Conservation (phyloP, 2,888 invertebrate species). For the Drosophila anomelani region DNA sequence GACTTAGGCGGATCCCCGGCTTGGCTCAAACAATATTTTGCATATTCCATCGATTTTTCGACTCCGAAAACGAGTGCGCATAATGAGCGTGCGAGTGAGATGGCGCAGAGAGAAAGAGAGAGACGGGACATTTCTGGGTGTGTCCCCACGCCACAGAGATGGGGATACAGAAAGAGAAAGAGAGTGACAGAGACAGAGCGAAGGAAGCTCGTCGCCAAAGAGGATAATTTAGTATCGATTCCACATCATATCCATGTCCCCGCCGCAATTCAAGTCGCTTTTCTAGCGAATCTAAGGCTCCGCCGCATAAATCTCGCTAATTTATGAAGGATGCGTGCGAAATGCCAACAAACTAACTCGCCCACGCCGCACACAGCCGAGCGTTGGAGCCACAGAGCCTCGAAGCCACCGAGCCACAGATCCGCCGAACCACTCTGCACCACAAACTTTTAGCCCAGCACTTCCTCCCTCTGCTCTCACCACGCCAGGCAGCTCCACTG, state of each 20-base stretch:
- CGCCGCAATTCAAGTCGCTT: slow-evolving; percentile 32
- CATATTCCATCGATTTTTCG: slow-evolving; percentile 75
- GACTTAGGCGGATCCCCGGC: slow-evolving; percentile 55
- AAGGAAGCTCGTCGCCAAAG: slow-evolving; percentile 77
- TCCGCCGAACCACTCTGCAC: slow-evolving; percentile 10
- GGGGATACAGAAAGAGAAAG: slow-evolving; percentile 10
- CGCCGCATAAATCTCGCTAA: slow-evolving; percentile 73
- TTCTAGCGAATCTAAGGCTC: slow-evolving; percentile 70
- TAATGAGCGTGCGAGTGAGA: slow-evolving; percentile 68
- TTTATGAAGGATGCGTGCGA: slow-evolving; percentile 77
- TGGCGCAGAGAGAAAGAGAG: slow-evolving; percentile 4
- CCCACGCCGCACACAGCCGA: slow-evolving; percentile 34
- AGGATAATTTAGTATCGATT: slow-evolving; percentile 76
- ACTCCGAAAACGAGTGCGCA: slow-evolving; percentile 71
- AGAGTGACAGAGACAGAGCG: neutral
- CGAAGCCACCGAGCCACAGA: slow-evolving; percentile 10
- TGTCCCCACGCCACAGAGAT: slow-evolving; percentile 41
- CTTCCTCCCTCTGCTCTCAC: neutral
- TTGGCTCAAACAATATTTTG: slow-evolving; percentile 66
- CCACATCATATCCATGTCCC: slow-evolving; percentile 61
- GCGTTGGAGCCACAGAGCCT: neutral
- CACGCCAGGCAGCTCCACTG: slow-evolving; percentile 11
- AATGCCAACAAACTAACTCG: slow-evolving; percentile 73
- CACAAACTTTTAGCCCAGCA: slow-evolving; percentile 1
- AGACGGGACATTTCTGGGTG: slow-evolving; percentile 59